Base-by-base conservation (phyloP, 2,797 vertebrate species). In the Pelobates cultripes region DNA sequence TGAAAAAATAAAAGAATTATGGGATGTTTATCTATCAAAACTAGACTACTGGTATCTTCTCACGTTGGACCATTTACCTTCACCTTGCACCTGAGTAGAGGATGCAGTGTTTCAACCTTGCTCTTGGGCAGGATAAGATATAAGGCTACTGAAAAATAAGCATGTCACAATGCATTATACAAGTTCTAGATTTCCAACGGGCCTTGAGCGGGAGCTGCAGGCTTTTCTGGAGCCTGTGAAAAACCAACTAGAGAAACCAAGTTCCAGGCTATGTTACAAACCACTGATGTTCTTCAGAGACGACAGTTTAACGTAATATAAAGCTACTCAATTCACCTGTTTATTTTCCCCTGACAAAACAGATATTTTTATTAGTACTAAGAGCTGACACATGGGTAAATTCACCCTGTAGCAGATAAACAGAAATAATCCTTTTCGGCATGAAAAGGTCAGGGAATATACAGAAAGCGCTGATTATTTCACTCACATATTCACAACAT, bases 301-400 rank as follows among this genome's bases (percentile, higher is more conserved):
- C 8, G 77, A 84, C 77, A 75, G 64, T 75, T 74, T n/a, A 67
- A 14, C 15, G 61, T 79, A 61, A 70, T 67, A 53, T 75, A 74
- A 28, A 75, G 77, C 66, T 64, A 68, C 42, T 66, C 43, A 55
- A 70, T 75, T 84, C 57, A 84, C 82, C 82, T 79, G 72, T 64
- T 75, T 78, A 14, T 70, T 66, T 71, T 66, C 79, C 41, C 77
- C n/a, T 64, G 72, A 45, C 67, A 75, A 79, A 79, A 70, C 64
- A 64, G 71, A 75, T 84, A 55, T 75, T 64, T 75, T 63, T 75
- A 84, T 79, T 79, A 70, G 67, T 15, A 41, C 15, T 3, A 41
- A 63, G 53, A 75, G 55, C 55, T 45, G 77, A 55, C 73, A 78
- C 42, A 43, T 75, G 51, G 73, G 45, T 84, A 79, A 70, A 79